Evolutionary conservation across 2,888 invertebrate species (phyloP), one percentile per base, ranked within the genome.

Genomic region (Amphipyra tragopoginis): DNA sequence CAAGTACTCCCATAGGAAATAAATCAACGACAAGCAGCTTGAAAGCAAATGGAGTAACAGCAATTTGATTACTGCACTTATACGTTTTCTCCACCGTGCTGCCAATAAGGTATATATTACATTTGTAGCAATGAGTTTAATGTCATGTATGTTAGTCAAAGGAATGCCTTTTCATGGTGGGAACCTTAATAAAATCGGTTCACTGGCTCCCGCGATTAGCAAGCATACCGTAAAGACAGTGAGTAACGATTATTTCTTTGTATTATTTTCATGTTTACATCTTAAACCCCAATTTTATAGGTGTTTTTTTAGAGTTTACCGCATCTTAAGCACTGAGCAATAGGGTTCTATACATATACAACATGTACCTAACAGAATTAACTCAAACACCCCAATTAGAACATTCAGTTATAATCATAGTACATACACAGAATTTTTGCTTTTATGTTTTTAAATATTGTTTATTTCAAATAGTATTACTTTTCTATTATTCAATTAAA

Each of bases 101-200:
- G 34, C 14, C 49, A 42, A 38, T 29, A 29, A 7, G 29, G 29
- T 29, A 29, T 29, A 29, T 29, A 29, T 29, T 29, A 21, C 21
- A 21, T 29, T 29, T 29, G 21, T 43, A 48, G 43, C 40, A 54
- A 26, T 43, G 54, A 64, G 51, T 62, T 76, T 64, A 62, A 65
- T 76, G 57, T 76, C 72, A 79, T 68, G 65, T 61, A 61, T 68
- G 59, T 69, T 65, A 38, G 38, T 61, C 58, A 54, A 57, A 56
- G 60, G 60, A 67, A 60, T 59, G 57, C 60, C 45, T 65, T 48
- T 45, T 58, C 38, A 54, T 34, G 62, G 48, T 52, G 48, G 55
- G 52, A 59, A 59, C 56, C 65, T 47, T 65, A 76, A 76, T 76
- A 79, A 71, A 60, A 68, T 43, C 50, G 79, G 63, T 79, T 79